These are phyloP conservation scores for Agrilus biguttatus DNA, from an alignment of 2,888 invertebrate species.

Conservation along the genomic window DNA sequence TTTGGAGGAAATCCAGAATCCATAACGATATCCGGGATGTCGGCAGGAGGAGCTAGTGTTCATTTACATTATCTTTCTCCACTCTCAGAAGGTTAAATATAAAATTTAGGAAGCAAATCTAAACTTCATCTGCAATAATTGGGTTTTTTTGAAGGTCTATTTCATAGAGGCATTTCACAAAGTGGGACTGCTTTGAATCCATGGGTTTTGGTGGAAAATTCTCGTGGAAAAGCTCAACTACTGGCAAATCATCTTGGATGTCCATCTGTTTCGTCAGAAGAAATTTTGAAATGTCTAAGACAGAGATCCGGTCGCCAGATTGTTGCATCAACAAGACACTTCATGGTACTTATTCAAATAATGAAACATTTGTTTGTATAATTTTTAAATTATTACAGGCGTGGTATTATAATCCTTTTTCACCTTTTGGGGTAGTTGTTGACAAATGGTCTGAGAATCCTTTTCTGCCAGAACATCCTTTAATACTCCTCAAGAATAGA, in stretches of 20 bases:
- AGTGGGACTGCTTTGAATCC: constrained; percentile 55
- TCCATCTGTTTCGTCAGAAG: constrained; percentile 34
- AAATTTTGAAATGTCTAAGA: constrained; percentile 50
- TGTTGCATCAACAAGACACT: constrained; percentile 41
- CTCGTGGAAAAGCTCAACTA: constrained; percentile 44
- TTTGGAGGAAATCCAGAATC: constrained; percentile 61
- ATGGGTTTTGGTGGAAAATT: constrained; percentile 39
- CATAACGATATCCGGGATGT: constrained; percentile 52
- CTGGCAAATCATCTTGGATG: constrained; percentile 50
- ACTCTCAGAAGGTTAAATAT: constrained; percentile 38
- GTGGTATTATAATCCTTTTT: constrained; percentile 51
- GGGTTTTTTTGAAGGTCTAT: constrained; percentile 32
- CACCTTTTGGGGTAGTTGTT: constrained; percentile 57
- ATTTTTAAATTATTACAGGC: constrained; percentile 26
- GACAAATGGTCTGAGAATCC: constrained; percentile 44
- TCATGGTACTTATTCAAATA: constrained; percentile 31
- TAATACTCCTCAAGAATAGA: constrained; percentile 42
- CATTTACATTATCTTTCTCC: constrained; percentile 58
- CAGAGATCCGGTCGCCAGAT: constrained; percentile 44
- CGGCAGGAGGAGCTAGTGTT: constrained; percentile 61
- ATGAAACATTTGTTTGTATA: not conserved
- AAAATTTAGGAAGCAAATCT: not conserved
- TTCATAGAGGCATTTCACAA: constrained; percentile 48
- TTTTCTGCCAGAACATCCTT: constrained; percentile 52
- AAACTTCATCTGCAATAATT: not conserved